Conservation (phyloP, 37 sponge, comb jelly and placozoan genomes). For the Amphimedon queenslandica region DNA sequence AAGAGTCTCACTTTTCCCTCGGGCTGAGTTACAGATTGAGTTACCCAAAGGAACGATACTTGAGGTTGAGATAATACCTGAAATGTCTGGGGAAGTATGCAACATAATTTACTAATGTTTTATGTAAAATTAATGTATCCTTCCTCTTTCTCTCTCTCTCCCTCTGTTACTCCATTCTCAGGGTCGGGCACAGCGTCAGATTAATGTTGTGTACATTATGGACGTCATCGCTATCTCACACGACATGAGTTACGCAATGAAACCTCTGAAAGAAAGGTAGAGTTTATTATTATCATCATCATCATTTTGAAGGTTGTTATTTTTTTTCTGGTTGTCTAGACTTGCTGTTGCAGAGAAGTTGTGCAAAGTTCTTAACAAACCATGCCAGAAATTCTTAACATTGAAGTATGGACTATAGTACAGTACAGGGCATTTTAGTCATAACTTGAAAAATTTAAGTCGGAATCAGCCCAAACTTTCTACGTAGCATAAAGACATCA, state of each 20-base stretch:
- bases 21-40: conserved; percentile 28
- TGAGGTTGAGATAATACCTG: conserved; percentile 49
- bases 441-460: too few relatives aligned
- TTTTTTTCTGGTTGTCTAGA: too few relatives aligned
- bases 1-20: conserved; percentile 1
- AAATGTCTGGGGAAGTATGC: conserved; percentile 25
- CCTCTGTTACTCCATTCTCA: too few relatives aligned
- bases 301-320: too few relatives aligned
- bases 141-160: background rate
- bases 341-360: conserved; percentile 17
- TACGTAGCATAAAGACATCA: too few relatives aligned
- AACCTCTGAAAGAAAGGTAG: conserved; percentile 60
- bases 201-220: conserved; percentile 31
- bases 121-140: background rate
- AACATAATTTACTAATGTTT: background rate
- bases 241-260: conserved; percentile 16
- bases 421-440: too few relatives aligned
- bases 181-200: conserved; percentile 43
- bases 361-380: conserved; percentile 44
- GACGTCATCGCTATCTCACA: conserved; percentile 55
- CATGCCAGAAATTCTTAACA: conserved; percentile 12
- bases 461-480: too few relatives aligned
- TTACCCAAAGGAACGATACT: conserved; percentile 56
- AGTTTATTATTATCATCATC: too few relatives aligned
- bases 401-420: conserved; percentile 37